phyloP scores from a whole-genome alignment of 2,888 invertebrate genomes.

The Drosophila pseudotalamancana region DNA sequence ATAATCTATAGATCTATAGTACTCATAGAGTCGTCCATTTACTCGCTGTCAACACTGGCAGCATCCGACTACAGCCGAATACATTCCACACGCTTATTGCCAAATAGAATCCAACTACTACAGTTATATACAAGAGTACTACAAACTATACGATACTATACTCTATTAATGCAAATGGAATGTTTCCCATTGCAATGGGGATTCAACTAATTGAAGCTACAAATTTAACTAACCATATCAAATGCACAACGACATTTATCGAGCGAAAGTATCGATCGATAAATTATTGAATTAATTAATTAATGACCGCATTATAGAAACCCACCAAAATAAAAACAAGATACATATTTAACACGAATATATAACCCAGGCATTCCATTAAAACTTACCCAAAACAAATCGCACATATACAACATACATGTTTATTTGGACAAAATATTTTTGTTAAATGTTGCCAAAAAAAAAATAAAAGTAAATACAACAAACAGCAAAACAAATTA shows the following conservation, averaged over 20 bases:
- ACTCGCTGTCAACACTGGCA: slow-evolving; percentile 13
- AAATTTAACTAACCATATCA: slow-evolving; percentile 55
- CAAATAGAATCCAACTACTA: slow-evolving; percentile 11
- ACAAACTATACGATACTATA: not conserved
- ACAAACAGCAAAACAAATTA: slow-evolving; percentile 40
- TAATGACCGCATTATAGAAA: slow-evolving; percentile 50
- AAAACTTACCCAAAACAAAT: slow-evolving; percentile 17
- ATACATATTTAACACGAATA: slow-evolving; percentile 32
- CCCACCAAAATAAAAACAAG: slow-evolving; percentile 41
- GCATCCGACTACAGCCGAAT: slow-evolving; percentile 2
- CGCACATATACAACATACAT: slow-evolving; percentile 28
- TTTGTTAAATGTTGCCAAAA: slow-evolving; percentile 71
- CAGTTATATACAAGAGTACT: slow-evolving; percentile 8
- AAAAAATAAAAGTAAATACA: slow-evolving; percentile 52
- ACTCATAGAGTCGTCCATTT: slow-evolving; percentile 50
- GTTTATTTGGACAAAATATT: slow-evolving; percentile 60
- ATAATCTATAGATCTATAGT: slow-evolving; percentile 23
- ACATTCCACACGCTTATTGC: slow-evolving; percentile 39
- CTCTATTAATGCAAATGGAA: slow-evolving; percentile 14
- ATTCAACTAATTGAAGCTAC: slow-evolving; percentile 18
- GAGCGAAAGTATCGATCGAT: slow-evolving; percentile 30
- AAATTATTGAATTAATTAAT: too few species aligned
- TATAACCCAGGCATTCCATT: slow-evolving; percentile 50
- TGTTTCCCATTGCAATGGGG: slow-evolving; percentile 5
- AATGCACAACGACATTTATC: slow-evolving; percentile 46